phyloP scores from a whole-genome alignment of 2,888 invertebrate species.

The Acleris holmiana region DNA sequence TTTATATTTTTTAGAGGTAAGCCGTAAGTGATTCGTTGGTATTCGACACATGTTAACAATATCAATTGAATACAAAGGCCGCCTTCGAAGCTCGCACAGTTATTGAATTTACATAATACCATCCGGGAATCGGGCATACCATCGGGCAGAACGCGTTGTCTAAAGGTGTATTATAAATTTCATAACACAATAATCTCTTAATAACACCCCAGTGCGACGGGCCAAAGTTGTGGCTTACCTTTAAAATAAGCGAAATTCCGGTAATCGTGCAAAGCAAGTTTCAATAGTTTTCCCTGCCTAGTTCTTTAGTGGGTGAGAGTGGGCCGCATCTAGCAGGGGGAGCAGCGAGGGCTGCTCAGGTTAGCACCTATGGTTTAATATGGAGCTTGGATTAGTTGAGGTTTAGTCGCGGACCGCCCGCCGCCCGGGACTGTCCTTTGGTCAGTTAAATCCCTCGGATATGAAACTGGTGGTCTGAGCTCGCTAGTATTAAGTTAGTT shows the following conservation, averaged over 20 bases:
- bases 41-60: slow-evolving; percentile 37
- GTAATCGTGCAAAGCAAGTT: slow-evolving; percentile 73
- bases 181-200: slow-evolving; percentile 67
- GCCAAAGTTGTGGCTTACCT: slow-evolving; percentile 48
- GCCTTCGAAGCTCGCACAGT: slow-evolving; percentile 48
- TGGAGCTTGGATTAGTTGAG: slow-evolving; percentile 78
- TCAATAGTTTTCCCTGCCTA: slow-evolving; percentile 71
- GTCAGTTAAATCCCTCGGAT: slow-evolving; percentile 74
- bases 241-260: slow-evolving; percentile 58
- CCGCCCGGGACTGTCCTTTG: slow-evolving; percentile 64
- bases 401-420: slow-evolving; percentile 68
- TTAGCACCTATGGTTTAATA: slow-evolving; percentile 80
- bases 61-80: slow-evolving; percentile 59
- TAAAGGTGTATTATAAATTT: slow-evolving; percentile 68
- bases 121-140: slow-evolving; percentile 57
- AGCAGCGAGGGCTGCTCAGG: slow-evolving; percentile 53
- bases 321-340: slow-evolving; percentile 47
- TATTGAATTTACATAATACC: slow-evolving; percentile 74
- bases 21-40: background rate
- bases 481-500: slow-evolving; percentile 52
- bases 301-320: slow-evolving; percentile 55
- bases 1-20: background rate
- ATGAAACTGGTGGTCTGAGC: slow-evolving; percentile 58
- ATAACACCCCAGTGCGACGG: slow-evolving; percentile 54
- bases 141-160: slow-evolving; percentile 51